These are phyloP conservation scores for Microtus pennsylvanicus DNA, from an alignment of 2,113 vertebrate species.

Conservation along the genomic window DNA sequence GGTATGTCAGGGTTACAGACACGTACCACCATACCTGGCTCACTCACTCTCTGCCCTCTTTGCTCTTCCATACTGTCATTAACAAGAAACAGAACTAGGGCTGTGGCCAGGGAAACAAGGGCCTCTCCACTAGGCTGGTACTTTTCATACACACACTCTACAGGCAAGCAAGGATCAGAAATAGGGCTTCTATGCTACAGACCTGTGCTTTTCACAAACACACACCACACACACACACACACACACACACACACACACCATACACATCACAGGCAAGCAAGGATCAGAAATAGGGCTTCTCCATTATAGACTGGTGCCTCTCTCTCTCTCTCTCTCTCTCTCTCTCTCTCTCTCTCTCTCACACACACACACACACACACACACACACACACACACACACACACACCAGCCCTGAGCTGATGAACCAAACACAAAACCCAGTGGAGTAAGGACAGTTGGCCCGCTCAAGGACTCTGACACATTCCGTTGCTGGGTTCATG, in stretches of 20 bases:
- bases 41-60: neutral
- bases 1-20: no score
- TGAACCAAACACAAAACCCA: neutral
- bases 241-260: no score
- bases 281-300: no score
- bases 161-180: no score
- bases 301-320: neutral
- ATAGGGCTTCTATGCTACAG: neutral
- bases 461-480: no score
- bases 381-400: neutral
- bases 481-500: neutral
- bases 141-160: neutral
- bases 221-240: neutral
- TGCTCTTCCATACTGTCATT: neutral
- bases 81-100: neutral
- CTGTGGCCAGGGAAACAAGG: neutral
- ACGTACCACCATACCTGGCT: neutral
- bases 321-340: neutral
- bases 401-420: neutral
- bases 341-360: no score
- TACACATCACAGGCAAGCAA: no score
- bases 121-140: neutral
- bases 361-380: neutral
- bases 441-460: neutral
- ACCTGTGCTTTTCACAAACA: neutral